Base-by-base conservation (phyloP, 2,113 vertebrate genomes). In the Atractosteus spatula region DNA sequence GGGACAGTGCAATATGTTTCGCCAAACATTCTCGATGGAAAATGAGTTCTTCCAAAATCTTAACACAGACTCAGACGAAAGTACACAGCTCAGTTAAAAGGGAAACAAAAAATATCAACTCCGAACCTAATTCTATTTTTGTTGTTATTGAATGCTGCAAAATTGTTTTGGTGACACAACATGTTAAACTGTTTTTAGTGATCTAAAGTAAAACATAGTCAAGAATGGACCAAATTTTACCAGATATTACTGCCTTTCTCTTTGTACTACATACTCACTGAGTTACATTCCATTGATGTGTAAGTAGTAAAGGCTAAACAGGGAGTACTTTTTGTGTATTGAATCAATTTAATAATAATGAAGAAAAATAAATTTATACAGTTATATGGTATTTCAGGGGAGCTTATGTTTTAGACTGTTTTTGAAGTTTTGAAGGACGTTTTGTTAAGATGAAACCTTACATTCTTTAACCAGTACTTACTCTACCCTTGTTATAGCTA, bases 211-310 rank as follows among this genome's bases (percentile, higher is more conserved):
- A 11, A 55, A 16, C 41, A 62, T 55, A 91, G 84, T 85, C 76
- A 81, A 83, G 77, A 91, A 57, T 7, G 93, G 92, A 95, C 93
- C 94, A 96, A 93, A 92, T 79, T 78, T 85, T 88, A 88, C 88
- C 78, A 87, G 87, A 87, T 82, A 86, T 87, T 79, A 82, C 90
- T 92, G 91, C 93, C 89, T 94, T 89, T 90, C 56, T 90, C 83
- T 92, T 87, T 78, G 83, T 91, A 91, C 71, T 66, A 90, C 74
- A 84, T 86, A 83, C 85, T 81, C 89, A 89, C 87, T 89, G 86
- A 91, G 82, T 87, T 90, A 91, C 86, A 91, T 94, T 93, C 91
- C 92, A 84, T 86, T 79, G 86, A 74, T 89, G 79, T 73, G 84
- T 89, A 85, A 91, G 79, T 90, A 89, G 76, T 84, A 88, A 91